Evolutionary conservation across 1,140 invertebrate genomes (phyloP).

Genomic region (Cotesia chilonis): DNA sequence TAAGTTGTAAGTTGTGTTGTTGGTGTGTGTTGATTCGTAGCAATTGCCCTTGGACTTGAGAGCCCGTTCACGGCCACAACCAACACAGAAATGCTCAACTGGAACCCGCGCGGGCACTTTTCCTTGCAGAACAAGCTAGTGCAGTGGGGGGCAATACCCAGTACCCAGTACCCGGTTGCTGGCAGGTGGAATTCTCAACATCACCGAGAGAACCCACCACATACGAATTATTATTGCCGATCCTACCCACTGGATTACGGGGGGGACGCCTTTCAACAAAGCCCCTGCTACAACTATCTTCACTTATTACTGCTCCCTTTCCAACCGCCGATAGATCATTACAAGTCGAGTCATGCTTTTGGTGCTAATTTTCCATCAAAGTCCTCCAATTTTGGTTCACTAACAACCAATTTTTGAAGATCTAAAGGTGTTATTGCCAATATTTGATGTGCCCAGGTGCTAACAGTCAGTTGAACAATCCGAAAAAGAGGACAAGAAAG

Average conservation of each 20-base stretch:
- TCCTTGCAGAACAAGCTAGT: conserved; percentile 49
- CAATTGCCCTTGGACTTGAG: conserved; percentile 61
- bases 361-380: too few relatives aligned
- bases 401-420: too few relatives aligned
- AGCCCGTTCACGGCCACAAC: conserved; percentile 64
- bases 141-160: conserved; percentile 50
- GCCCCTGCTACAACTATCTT: too few relatives aligned
- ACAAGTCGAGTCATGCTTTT: too few relatives aligned
- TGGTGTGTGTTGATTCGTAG: too few relatives aligned
- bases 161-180: conserved; percentile 44
- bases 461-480: too few relatives aligned
- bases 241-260: neutral
- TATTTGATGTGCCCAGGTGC: too few relatives aligned
- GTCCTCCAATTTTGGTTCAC: too few relatives aligned
- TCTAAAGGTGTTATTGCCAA: too few relatives aligned
- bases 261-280: neutral
- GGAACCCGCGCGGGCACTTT: conserved; percentile 61
- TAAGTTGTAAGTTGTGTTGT: conserved; percentile 25
- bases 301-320: too few relatives aligned
- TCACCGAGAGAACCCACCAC: conserved; percentile 40
- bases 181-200: conserved; percentile 61
- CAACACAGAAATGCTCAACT: conserved; percentile 63
- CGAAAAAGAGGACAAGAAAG: too few relatives aligned
- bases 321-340: too few relatives aligned
- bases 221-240: conserved; percentile 56